Percentiles rank a stretch among this genome's conserved stretches.
phyloP scores from a whole-genome alignment of 2,113 vertebrate species.

The Phylloscopus trochiloides region DNA sequence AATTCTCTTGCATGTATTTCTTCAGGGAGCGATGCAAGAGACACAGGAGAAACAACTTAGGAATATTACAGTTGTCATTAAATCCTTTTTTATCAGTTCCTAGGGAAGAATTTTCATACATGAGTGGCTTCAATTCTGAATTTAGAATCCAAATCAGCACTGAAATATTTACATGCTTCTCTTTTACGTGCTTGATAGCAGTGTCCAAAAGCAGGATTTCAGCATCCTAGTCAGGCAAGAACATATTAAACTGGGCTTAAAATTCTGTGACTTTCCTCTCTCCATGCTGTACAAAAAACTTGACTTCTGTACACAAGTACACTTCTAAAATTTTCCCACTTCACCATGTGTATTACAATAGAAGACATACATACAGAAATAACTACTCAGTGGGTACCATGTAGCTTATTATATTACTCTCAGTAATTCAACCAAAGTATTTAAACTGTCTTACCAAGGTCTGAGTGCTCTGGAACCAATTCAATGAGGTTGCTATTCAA shows the following conservation, averaged over 20 bases:
- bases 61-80: constrained; percentile 35
- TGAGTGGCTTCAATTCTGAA: constrained; percentile 4
- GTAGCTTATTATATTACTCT: background rate
- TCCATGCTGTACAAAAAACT: background rate
- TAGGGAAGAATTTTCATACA: constrained; percentile 47
- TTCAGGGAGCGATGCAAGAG: background rate
- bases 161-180: constrained; percentile 39
- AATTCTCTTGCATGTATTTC: constrained; percentile 2
- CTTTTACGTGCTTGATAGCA: background rate
- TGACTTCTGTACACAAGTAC: background rate
- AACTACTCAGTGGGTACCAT: background rate
- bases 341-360: background rate
- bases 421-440: background rate
- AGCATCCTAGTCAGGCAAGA: background rate
- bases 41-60: background rate
- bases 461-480: background rate
- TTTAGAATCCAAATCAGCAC: constrained; percentile 29
- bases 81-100: constrained; percentile 42
- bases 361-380: background rate
- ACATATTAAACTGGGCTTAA: background rate
- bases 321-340: background rate
- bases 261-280: background rate
- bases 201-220: constrained; percentile 16
- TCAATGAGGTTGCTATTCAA: background rate
- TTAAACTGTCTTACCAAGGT: background rate